Evolutionary conservation across 2,888 invertebrate species (phyloP).

Genomic region (Cyclophora punctaria): DNA sequence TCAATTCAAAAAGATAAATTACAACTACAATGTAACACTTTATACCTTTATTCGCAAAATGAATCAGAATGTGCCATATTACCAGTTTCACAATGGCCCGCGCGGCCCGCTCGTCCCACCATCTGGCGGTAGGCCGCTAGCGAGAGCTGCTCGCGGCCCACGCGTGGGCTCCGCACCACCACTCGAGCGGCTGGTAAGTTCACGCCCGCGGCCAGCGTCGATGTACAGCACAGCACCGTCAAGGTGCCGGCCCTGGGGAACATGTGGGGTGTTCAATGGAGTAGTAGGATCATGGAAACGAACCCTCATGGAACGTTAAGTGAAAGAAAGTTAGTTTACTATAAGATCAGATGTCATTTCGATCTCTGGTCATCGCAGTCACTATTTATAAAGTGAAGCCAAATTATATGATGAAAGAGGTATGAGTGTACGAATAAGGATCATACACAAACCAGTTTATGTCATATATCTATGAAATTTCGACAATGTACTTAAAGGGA

Average conservation of each 20-base stretch:
- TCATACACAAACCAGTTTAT: not conserved
- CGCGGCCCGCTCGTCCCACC: slow-evolving; percentile 94
- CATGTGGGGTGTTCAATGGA: not conserved
- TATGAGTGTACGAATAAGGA: not conserved
- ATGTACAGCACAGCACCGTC: slow-evolving; percentile 94
- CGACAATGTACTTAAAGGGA: not conserved
- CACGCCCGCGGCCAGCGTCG: slow-evolving; percentile 97
- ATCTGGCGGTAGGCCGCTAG: slow-evolving; percentile 94
- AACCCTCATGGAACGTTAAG: too few species aligned
- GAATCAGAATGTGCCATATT: slow-evolving; percentile 14
- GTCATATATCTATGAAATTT: not conserved
- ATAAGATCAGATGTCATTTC: not conserved
- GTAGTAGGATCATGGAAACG: too few species aligned
- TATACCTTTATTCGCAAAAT: not conserved
- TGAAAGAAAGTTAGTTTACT: too few species aligned
- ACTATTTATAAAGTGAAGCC: not conserved
- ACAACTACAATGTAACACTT: too few species aligned
- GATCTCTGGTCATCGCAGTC: not conserved
- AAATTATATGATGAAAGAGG: not conserved
- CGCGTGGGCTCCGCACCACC: slow-evolving; percentile 88
- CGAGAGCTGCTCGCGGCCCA: slow-evolving; percentile 83
- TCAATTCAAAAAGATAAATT: too few species aligned
- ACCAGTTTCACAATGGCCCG: slow-evolving; percentile 86
- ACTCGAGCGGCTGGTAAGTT: slow-evolving; percentile 96
- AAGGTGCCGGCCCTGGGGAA: slow-evolving; percentile 80